A percentile compares a stretch with the other conserved stretches of the same genome.
phyloP scores from a whole-genome alignment of 2,888 invertebrate species.

The Pasiphila rectangulata region DNA sequence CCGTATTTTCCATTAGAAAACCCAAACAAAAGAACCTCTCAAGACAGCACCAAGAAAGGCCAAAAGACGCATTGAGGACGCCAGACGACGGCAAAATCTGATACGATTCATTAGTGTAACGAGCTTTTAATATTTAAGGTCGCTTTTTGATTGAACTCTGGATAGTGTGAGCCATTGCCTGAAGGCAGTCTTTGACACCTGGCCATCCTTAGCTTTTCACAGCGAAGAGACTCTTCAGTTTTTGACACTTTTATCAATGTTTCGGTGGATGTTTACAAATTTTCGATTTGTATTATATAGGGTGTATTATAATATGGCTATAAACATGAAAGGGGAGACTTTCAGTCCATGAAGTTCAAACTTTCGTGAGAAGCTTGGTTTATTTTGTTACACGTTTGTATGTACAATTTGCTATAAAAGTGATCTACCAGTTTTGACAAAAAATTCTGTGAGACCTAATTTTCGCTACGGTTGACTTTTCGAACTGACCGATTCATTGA shows the following conservation, averaged over 20 bases:
- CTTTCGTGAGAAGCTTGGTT: no score
- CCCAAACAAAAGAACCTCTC: conserved; percentile 55
- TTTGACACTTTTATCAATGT: conserved; percentile 47
- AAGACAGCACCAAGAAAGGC: conserved; percentile 55
- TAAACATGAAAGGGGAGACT: no score
- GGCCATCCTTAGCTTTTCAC: conserved; percentile 44
- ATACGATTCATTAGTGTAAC: conserved; percentile 81
- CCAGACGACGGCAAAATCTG: conserved; percentile 68
- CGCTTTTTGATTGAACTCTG: conserved; percentile 72
- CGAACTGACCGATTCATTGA: no score
- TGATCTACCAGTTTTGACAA: no score
- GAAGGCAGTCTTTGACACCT: conserved; percentile 50
- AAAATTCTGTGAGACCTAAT: no score
- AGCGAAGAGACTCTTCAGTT: conserved; percentile 43
- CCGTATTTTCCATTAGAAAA: conserved; percentile 32
- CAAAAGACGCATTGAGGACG: conserved; percentile 63
- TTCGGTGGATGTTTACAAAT: conserved; percentile 3
- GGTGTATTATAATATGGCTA: no score
- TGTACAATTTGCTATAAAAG: no score
- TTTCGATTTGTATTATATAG: background rate
- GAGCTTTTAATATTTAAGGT: conserved; percentile 78
- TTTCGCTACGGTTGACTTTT: no score
- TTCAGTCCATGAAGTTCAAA: no score
- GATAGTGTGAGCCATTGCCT: conserved; percentile 63
- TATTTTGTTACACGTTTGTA: no score